phyloP scores from a whole-genome alignment of 2,113 vertebrate genomes.

The Seriola quinqueradiata region DNA sequence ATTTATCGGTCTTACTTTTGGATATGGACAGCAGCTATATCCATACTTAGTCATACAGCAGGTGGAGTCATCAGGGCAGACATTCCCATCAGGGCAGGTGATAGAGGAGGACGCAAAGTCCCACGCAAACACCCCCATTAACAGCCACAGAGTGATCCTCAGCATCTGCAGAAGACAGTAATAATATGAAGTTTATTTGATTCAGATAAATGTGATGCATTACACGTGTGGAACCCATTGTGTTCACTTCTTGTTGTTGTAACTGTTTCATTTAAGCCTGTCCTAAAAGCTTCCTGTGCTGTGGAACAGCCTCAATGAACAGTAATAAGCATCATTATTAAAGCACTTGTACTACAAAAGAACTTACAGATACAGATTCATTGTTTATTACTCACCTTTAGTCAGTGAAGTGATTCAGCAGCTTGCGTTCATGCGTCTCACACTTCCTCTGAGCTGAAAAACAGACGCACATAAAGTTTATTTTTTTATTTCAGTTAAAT shows the following conservation, averaged over 20 bases:
- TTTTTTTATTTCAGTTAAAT: no score
- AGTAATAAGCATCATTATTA: not conserved
- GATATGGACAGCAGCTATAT: constrained; percentile 79
- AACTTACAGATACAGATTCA: not conserved
- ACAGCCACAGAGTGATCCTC: constrained; percentile 44
- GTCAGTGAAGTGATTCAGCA: not conserved
- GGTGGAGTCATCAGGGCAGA: constrained; percentile 65
- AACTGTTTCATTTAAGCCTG: constrained; percentile 4
- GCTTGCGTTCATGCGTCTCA: not conserved
- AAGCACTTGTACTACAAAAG: not conserved
- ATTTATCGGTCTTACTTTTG: constrained; percentile 65
- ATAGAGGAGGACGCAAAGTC: constrained; percentile 53
- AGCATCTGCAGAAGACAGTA: constrained; percentile 70
- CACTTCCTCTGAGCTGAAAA: not conserved
- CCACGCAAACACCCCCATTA: constrained; percentile 49
- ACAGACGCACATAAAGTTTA: no score
- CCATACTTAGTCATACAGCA: constrained; percentile 71
- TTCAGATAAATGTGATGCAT: not conserved
- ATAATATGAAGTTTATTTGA: not conserved
- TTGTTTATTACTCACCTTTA: constrained; percentile 38
- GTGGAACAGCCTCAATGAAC: not conserved
- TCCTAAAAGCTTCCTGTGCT: not conserved
- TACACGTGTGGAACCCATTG: no score
- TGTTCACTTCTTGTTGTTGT: not conserved
- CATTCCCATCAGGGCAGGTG: constrained; percentile 71